Evolutionary conservation across 2,888 invertebrate species (phyloP).

Genomic region (Pollenia angustigena): DNA sequence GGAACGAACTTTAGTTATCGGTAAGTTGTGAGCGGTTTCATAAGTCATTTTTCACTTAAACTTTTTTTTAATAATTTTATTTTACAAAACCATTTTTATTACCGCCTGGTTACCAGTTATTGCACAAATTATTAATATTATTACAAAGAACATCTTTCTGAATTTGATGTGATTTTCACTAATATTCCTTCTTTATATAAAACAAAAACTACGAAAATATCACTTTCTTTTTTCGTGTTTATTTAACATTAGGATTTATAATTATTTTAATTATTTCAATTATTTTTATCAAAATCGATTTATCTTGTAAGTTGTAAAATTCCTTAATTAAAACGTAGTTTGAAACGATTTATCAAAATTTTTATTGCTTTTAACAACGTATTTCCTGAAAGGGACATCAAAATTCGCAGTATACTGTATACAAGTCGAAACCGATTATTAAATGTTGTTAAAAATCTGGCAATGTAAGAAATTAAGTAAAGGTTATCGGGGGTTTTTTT

Average conservation of each 20-base stretch:
- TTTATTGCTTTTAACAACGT: too few relatives aligned
- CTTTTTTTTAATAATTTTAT: too few relatives aligned
- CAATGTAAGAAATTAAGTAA: too few relatives aligned
- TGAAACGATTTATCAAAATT: too few relatives aligned
- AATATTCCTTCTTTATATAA: background rate
- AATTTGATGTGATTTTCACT: background rate
- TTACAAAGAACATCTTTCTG: background rate
- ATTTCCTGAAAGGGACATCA: too few relatives aligned
- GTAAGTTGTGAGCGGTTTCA: too few relatives aligned
- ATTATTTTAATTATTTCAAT: background rate
- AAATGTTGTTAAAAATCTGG: too few relatives aligned
- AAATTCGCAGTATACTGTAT: too few relatives aligned
- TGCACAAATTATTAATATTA: background rate
- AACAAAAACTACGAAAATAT: background rate
- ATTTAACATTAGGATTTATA: background rate
- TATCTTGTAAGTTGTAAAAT: slow-evolving; percentile 5
- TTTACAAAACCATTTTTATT: background rate
- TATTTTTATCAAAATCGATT: background rate
- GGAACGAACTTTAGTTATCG: too few relatives aligned
- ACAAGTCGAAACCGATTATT: too few relatives aligned
- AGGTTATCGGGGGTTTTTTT: too few relatives aligned
- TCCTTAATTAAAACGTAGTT: background rate
- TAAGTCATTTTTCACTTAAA: too few relatives aligned
- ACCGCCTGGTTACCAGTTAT: slow-evolving; percentile 1
- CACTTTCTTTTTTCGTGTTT: background rate